Percentiles rank a stretch among this genome's conserved stretches.
Evolutionary conservation across 2,113 vertebrate genomes (phyloP).

Genomic region (Tachysurus vachellii): DNA sequence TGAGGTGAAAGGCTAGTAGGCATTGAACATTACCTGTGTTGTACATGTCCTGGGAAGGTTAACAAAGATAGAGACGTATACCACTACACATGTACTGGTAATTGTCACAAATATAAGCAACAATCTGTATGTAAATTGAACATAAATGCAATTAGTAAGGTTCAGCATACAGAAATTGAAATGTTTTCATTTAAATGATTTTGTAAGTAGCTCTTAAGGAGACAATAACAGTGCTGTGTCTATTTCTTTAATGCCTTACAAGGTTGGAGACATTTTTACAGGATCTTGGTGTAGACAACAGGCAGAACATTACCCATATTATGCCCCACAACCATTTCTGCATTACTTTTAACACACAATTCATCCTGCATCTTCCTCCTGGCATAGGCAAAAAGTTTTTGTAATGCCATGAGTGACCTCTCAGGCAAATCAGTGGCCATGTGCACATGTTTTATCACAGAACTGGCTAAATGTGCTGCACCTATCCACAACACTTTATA

Average conservation of each 20-base stretch:
- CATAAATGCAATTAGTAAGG: neutral
- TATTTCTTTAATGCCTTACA: neutral
- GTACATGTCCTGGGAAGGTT: neutral
- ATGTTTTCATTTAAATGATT: neutral
- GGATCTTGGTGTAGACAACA: neutral
- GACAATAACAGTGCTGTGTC: neutral
- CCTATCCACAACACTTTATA: too few species aligned
- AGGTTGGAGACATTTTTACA: neutral
- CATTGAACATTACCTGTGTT: neutral
- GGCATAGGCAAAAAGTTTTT: neutral
- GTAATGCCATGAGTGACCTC: too few species aligned
- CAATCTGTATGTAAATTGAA: neutral
- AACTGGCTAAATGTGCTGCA: too few species aligned
- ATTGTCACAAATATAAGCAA: neutral
- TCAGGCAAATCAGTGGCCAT: too few species aligned
- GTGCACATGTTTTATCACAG: too few species aligned
- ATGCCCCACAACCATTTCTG: neutral
- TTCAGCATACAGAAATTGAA: neutral
- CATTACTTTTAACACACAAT: neutral
- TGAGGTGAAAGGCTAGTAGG: neutral
- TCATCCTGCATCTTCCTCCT: neutral
- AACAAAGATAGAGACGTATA: neutral
- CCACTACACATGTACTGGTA: neutral
- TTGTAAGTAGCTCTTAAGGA: neutral
- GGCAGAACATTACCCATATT: neutral